Conservation (phyloP, 2,797 vertebrate genomes). For the Poeciliopsis gracilis region DNA sequence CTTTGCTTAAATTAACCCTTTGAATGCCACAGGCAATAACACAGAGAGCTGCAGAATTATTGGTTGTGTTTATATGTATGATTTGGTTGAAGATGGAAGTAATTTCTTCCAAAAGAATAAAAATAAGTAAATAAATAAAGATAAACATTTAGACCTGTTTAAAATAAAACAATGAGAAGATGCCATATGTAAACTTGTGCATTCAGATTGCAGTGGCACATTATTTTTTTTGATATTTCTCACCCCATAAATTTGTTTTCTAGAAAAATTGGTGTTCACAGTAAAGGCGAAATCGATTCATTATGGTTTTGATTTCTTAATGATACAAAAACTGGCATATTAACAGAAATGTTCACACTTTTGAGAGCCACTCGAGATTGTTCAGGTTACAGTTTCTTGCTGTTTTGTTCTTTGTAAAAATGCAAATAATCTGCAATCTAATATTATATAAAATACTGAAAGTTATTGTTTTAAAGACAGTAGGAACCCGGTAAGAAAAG, state of each 20-base stretch:
- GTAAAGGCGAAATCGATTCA: not conserved
- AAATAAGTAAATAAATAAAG: not conserved
- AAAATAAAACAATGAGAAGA: not conserved
- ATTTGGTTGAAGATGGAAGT: no score
- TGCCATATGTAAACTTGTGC: not conserved
- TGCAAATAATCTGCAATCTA: not conserved
- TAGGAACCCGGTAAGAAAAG: not conserved
- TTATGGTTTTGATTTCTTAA: not conserved
- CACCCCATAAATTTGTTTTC: not conserved
- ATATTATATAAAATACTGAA: not conserved
- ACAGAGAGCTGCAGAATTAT: not conserved
- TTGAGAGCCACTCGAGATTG: not conserved
- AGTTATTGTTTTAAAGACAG: not conserved
- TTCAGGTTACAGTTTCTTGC: not conserved
- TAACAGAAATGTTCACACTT: not conserved
- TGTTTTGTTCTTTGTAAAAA: not conserved
- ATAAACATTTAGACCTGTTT: not conserved
- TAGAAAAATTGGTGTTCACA: not conserved
- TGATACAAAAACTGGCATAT: not conserved
- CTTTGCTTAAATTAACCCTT: not conserved
- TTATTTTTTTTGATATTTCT: not conserved
- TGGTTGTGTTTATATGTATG: not conserved
- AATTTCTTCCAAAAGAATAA: not conserved
- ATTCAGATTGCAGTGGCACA: not conserved
- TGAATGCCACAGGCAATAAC: not conserved